Percentiles rank a stretch among this genome's conserved stretches.
Evolutionary conservation across 2,797 vertebrate species (phyloP).

Genomic region (Mormyrus proboscirostris): DNA sequence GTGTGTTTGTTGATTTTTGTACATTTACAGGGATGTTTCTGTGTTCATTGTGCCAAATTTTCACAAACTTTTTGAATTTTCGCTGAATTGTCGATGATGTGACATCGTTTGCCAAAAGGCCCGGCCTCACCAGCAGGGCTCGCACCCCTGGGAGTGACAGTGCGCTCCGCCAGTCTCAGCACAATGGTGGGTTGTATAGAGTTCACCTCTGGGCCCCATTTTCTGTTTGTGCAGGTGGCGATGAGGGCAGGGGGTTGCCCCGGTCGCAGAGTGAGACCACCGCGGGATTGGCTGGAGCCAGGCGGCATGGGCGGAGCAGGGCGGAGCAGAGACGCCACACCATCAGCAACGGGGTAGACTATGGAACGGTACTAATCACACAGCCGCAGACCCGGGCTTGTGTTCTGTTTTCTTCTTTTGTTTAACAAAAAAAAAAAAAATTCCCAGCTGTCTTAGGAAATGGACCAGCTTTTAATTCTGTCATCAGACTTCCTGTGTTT

Average conservation of each 20-base stretch:
- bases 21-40: neutral
- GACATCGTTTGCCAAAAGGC: neutral
- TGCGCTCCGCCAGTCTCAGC: neutral
- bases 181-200: neutral
- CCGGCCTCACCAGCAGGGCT: neutral
- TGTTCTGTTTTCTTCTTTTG: neutral
- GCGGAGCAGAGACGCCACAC: constrained; percentile 83
- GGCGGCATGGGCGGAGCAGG: constrained; percentile 59
- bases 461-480: neutral
- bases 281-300: constrained; percentile 50
- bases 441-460: neutral
- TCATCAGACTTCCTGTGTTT: neutral
- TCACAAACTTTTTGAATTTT: neutral
- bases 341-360: constrained; percentile 84
- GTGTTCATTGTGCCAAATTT: neutral
- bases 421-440: neutral
- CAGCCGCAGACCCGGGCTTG: neutral
- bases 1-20: neutral
- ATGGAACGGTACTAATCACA: constrained; percentile 66
- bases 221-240: constrained; percentile 29
- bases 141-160: neutral
- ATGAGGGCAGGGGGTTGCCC: constrained; percentile 54
- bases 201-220: constrained; percentile 14
- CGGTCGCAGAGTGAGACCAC: constrained; percentile 65
- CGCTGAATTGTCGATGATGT: neutral